Conservation (phyloP, 2,113 vertebrate species). For the Peucedramus taeniatus region DNA sequence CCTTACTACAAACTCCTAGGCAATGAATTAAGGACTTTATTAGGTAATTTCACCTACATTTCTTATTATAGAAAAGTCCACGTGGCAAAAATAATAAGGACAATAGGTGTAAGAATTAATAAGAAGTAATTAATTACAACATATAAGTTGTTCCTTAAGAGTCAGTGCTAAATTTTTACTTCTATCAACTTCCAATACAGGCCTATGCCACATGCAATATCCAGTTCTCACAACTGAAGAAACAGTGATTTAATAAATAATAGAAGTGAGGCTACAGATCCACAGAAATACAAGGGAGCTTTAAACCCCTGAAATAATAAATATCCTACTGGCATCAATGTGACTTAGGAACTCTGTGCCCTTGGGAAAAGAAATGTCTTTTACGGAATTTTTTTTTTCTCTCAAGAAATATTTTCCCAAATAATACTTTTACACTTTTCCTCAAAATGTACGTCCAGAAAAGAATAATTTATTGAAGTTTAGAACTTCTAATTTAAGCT, state of each 20-base stretch:
- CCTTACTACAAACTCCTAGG: neutral
- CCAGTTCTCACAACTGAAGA: neutral
- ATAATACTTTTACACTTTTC: neutral
- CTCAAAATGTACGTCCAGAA: neutral
- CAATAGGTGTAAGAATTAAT: neutral
- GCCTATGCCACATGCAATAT: neutral
- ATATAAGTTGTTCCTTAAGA: neutral
- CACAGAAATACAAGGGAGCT: neutral
- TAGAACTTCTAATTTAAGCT: neutral
- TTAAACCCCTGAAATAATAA: neutral
- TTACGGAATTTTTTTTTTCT: neutral
- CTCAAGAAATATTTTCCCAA: neutral
- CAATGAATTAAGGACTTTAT: neutral
- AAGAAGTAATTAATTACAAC: neutral
- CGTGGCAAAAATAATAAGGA: neutral
- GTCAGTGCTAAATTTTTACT: neutral
- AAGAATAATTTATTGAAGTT: neutral
- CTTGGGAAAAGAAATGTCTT: neutral
- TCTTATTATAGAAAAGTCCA: neutral
- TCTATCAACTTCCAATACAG: neutral
- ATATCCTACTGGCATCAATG: neutral
- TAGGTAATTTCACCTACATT: neutral
- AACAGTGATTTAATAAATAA: neutral
- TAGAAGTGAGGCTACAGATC: neutral
- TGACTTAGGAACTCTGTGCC: neutral